A percentile compares a stretch with the other conserved stretches of the same genome.
phyloP scores from a whole-genome alignment of 2,113 vertebrate genomes.

The Neodon shergylaensis region DNA sequence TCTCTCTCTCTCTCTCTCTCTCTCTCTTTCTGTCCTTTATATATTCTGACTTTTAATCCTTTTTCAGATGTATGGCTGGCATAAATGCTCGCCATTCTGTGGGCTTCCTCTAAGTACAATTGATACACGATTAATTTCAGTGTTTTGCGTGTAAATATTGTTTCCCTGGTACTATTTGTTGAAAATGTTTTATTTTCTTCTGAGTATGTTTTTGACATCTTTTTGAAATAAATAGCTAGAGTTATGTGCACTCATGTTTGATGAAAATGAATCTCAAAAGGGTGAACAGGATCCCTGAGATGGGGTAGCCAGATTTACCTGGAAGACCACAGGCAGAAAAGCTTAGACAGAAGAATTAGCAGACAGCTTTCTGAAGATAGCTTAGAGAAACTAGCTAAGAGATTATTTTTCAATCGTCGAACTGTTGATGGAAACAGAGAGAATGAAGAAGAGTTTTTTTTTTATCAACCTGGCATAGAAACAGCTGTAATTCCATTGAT shows the following conservation, averaged over 20 bases:
- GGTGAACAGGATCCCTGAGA: not conserved
- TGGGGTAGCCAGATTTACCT: not conserved
- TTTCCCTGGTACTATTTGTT: not conserved
- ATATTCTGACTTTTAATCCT: not conserved
- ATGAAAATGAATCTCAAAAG: not conserved
- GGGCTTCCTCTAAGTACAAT: no score
- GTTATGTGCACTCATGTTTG: not conserved
- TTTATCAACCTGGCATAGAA: conserved; percentile 57
- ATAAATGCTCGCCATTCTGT: not conserved
- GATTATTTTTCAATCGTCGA: conserved; percentile 51
- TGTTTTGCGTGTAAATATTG: not conserved
- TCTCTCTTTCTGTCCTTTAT: not conserved
- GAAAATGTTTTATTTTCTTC: not conserved
- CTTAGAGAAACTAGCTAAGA: conserved; percentile 47
- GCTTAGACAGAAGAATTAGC: not conserved
- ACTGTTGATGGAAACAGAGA: conserved; percentile 38
- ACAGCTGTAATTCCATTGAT: conserved; percentile 53
- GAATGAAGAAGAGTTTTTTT: not conserved
- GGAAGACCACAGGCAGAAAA: not conserved
- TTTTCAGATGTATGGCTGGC: not conserved
- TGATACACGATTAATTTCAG: no score
- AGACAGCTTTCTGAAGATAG: not conserved
- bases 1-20: not conserved
- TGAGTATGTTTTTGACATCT: not conserved
- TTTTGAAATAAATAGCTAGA: not conserved